Percentiles rank a stretch among this genome's conserved stretches.
Evolutionary conservation across 2,797 vertebrate genomes (phyloP).

Genomic region (Parotocinclus haroldoi): DNA sequence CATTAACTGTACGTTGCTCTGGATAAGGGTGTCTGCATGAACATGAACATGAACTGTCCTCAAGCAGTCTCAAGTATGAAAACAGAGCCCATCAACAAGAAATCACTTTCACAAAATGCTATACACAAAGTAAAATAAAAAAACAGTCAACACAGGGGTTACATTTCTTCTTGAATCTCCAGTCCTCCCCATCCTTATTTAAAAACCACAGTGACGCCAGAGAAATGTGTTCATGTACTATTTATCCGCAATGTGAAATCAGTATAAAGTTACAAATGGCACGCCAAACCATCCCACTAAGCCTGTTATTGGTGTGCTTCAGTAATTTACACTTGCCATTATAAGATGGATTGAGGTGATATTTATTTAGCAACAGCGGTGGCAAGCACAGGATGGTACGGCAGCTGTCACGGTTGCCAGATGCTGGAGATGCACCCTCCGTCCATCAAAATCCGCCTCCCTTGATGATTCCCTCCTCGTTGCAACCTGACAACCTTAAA

Average conservation of each 20-base stretch:
- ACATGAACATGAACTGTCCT: too few relatives aligned
- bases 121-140: too few relatives aligned
- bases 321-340: slow-evolving; percentile 81
- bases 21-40: too few relatives aligned
- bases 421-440: slow-evolving; percentile 75
- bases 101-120: too few relatives aligned
- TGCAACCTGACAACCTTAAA: slow-evolving; percentile 78
- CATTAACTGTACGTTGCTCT: too few relatives aligned
- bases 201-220: slow-evolving; percentile 46
- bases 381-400: slow-evolving; percentile 67
- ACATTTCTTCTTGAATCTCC: too few relatives aligned
- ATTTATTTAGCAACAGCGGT: slow-evolving; percentile 82
- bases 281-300: slow-evolving; percentile 75
- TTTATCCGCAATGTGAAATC: slow-evolving; percentile 78
- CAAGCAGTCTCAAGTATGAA: too few relatives aligned
- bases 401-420: slow-evolving; percentile 77
- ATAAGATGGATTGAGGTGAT: slow-evolving; percentile 81
- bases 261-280: slow-evolving; percentile 76
- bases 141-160: too few relatives aligned
- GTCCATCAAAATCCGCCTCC: slow-evolving; percentile 68
- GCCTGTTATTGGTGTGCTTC: slow-evolving; percentile 80
- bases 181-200: too few relatives aligned
- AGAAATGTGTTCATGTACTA: slow-evolving; percentile 49
- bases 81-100: too few relatives aligned
- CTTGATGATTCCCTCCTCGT: slow-evolving; percentile 68